phyloP scores from a whole-genome alignment of 2,113 vertebrate genomes.

The Alectura lathami region DNA sequence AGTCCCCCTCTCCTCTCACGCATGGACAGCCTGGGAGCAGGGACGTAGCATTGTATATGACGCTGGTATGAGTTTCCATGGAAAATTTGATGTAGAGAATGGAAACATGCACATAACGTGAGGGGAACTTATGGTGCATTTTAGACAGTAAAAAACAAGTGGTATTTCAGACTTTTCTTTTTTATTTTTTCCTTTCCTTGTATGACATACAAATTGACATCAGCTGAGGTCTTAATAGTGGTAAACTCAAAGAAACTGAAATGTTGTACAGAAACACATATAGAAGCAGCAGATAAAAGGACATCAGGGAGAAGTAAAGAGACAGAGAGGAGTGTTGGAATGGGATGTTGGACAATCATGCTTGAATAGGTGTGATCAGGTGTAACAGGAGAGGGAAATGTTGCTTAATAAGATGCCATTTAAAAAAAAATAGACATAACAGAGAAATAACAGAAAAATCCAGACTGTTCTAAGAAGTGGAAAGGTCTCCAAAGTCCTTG shows the following conservation, averaged over 20 bases:
- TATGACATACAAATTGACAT: slow-evolving; percentile 44
- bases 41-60: neutral
- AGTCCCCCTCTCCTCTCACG: neutral
- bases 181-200: neutral
- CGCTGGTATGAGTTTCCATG: neutral
- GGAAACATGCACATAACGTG: neutral
- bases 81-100: neutral
- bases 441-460: neutral
- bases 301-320: neutral
- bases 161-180: neutral
- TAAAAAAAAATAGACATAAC: neutral
- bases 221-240: neutral
- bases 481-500: neutral
- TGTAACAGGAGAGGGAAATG: neutral
- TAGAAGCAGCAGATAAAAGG: neutral
- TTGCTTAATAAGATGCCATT: neutral
- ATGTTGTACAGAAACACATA: neutral
- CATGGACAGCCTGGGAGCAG: neutral
- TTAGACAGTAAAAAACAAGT: neutral
- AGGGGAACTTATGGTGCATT: slow-evolving; percentile 11
- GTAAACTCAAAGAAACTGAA: neutral
- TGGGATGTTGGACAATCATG: neutral
- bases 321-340: neutral
- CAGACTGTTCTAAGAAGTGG: neutral
- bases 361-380: neutral